Conservation (phyloP, 2,113 vertebrate genomes). For the Cynocephalus volans region DNA sequence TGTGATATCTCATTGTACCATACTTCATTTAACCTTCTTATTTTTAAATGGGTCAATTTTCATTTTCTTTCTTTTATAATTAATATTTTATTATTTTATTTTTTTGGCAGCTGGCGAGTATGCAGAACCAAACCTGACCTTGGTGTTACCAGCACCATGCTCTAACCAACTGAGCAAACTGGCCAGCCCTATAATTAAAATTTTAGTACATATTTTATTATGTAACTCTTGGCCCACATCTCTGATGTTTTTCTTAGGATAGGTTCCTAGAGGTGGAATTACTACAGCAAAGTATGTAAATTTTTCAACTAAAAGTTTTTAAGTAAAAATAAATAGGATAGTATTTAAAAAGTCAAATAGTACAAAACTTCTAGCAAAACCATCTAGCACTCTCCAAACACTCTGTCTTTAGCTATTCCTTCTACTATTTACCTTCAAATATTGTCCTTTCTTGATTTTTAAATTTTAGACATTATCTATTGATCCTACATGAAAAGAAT, state of each 20-base stretch:
- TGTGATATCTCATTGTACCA: slow-evolving; percentile 14
- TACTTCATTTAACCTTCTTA: slow-evolving; percentile 26
- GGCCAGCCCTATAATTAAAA: not conserved
- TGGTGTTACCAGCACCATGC: too few relatives aligned
- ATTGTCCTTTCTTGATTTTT: not conserved
- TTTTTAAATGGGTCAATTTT: slow-evolving; percentile 54
- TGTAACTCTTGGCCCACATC: slow-evolving; percentile 30
- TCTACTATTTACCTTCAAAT: slow-evolving; percentile 37
- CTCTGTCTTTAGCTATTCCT: slow-evolving; percentile 22
- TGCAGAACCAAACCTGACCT: too few relatives aligned
- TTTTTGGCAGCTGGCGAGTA: too few relatives aligned
- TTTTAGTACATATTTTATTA: slow-evolving; percentile 53
- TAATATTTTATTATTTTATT: not conserved
- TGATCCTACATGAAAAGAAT: not conserved
- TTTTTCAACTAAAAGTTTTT: slow-evolving; percentile 36
- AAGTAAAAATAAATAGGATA: slow-evolving; percentile 26
- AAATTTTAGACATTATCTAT: slow-evolving; percentile 29
- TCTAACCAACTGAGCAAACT: too few relatives aligned
- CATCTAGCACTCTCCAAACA: not conserved
- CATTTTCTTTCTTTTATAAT: slow-evolving; percentile 66
- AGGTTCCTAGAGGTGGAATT: slow-evolving; percentile 23
- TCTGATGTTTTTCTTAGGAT: slow-evolving; percentile 40
- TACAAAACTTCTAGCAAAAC: slow-evolving; percentile 12
- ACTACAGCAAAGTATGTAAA: not conserved
- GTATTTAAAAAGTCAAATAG: slow-evolving; percentile 49